Evolutionary conservation across 2,113 vertebrate species (phyloP), one percentile per base, ranked within the genome.

Genomic region (Taxidea taxus): DNA sequence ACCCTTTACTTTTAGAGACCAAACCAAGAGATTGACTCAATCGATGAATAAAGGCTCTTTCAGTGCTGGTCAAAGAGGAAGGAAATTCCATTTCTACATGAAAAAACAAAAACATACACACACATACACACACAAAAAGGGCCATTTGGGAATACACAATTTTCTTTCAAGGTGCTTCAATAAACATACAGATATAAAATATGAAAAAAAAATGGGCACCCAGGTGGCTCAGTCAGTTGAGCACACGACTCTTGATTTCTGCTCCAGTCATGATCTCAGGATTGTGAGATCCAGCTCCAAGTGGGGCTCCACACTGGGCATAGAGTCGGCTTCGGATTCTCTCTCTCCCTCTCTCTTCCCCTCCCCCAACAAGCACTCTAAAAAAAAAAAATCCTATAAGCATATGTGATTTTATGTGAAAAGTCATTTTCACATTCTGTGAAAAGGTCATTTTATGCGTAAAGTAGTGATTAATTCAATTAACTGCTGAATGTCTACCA

Each of bases 1-100:
- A 99, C 99, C 99, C 99, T 99, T 98, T 99, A 97, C 99, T 99
- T 98, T 99, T 99, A 54, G 99, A 99, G 96, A 99, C 98, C 91
- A 99, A 99, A 2, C 99, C 99, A 96, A 99, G 98, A n/a, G 99
- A 99, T 90, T 99, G 99, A 85, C 99, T 99, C 68, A 99, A 72
- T 4, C 99, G 99, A 92, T 99, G 99, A 97, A 99, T 98, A 97
- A 99, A 99, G 0, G 99, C 99, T 98, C 99, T 99, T 98, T 99
- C 99, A 4, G 99, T 99, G 92, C 99, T 99, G 34, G 98, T 99
- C 87, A 99, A 98, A 83, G 99, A 99, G 74, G 99, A 99, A n/a
- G 99, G 99, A 98, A 99, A 99, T 74, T 99, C 99, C 99, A 99
- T 99, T 98, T 99, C 99, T 99, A 98, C 4, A 93, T 81, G 91